Evolutionary conservation across 1,140 invertebrate species (phyloP).

Genomic region (Drosophila melanica): DNA sequence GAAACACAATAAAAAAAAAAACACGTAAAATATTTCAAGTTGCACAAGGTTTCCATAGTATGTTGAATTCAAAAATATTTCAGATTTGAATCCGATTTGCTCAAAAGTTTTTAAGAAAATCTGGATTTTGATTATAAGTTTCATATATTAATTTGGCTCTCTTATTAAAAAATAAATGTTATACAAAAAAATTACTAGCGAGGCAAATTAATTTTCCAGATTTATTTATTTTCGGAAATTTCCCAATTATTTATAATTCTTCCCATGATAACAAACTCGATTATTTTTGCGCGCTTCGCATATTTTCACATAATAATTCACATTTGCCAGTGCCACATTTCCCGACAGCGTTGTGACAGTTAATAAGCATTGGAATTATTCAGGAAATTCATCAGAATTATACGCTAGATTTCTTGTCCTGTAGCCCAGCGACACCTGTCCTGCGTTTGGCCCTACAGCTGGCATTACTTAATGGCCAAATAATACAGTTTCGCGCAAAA

Average conservation of each 20-base stretch:
- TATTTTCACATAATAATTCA: slow-evolving; percentile 14
- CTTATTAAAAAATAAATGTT: too few species aligned
- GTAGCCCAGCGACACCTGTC: slow-evolving; percentile 49
- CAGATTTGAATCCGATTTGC: too few species aligned
- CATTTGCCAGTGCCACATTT: neutral
- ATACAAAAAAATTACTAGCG: too few species aligned
- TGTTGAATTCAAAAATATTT: too few species aligned
- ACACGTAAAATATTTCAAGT: neutral
- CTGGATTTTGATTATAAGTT: too few species aligned
- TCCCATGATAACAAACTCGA: slow-evolving; percentile 27
- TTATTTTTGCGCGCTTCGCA: slow-evolving; percentile 47
- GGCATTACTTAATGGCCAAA: slow-evolving; percentile 69
- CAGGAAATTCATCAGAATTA: slow-evolving; percentile 27
- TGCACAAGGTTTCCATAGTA: neutral
- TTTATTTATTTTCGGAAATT: too few species aligned
- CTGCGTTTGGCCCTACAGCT: slow-evolving; percentile 43
- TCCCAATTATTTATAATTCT: neutral
- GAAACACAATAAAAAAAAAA: neutral
- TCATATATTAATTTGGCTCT: too few species aligned
- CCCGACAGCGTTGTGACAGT: slow-evolving; percentile 9
- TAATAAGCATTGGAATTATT: slow-evolving; percentile 37
- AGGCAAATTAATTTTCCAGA: too few species aligned
- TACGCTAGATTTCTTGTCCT: slow-evolving; percentile 33
- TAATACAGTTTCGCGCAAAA: slow-evolving; percentile 34
- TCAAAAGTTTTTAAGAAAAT: too few species aligned